Conservation (phyloP, 2,113 vertebrate genomes). For the Notarius quadriscutis region DNA sequence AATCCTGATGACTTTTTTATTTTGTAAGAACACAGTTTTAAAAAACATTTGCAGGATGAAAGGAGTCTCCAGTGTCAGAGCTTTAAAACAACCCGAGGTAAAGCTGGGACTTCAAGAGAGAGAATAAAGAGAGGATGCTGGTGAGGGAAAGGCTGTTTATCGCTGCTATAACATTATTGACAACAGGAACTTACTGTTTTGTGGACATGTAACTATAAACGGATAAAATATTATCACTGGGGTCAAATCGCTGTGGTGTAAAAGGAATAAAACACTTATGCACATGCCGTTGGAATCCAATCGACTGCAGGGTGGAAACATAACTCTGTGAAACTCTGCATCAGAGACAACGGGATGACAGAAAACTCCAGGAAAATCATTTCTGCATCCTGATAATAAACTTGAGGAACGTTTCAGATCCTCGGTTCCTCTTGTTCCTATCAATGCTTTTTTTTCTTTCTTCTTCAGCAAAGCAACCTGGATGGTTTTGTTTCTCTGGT, state of each 20-base stretch:
- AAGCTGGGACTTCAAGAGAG: neutral
- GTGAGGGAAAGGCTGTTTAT: neutral
- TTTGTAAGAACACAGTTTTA: neutral
- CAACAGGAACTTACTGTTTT: neutral
- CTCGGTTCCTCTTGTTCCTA: neutral
- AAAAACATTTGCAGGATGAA: neutral
- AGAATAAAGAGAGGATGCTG: neutral
- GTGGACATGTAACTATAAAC: neutral
- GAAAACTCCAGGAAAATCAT: neutral
- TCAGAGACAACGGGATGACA: neutral
- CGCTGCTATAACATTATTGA: neutral
- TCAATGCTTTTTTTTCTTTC: neutral
- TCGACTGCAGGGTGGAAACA: neutral
- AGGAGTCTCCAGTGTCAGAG: constrained; percentile 1
- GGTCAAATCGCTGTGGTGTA: too few species aligned
- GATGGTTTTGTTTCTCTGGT: neutral
- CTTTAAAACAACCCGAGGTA: neutral
- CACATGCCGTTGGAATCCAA: neutral
- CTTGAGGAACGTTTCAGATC: neutral
- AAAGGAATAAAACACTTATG: neutral
- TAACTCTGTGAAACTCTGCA: neutral
- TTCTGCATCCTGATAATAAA: too few species aligned
- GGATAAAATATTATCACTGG: neutral
- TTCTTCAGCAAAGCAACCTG: neutral
- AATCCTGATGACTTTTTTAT: neutral